These are phyloP conservation scores for Rhinoderma darwinii DNA, from an alignment of 2,113 vertebrate species.

Conservation along the genomic window DNA sequence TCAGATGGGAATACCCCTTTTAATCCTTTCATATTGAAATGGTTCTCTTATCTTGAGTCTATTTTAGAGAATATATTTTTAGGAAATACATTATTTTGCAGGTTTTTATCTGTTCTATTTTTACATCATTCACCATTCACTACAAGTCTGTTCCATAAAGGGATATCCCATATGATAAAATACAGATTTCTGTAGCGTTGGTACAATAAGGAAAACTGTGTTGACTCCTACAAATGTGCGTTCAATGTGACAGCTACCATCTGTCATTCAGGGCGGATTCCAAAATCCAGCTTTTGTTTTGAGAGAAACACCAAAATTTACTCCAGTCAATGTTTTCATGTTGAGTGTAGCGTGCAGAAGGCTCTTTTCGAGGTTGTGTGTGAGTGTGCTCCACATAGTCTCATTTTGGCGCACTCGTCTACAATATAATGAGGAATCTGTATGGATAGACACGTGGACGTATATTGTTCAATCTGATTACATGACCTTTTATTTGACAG, in stretches of 20 bases:
- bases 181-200: not conserved
- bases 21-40: too few species aligned
- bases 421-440: not conserved
- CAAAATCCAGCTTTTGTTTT: constrained; percentile 39
- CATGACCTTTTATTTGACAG: constrained; percentile 22
- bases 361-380: not conserved
- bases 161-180: not conserved
- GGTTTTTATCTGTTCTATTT: too few species aligned
- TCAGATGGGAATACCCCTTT: too few species aligned
- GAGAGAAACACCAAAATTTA: constrained; percentile 21
- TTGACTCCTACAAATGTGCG: constrained; percentile 6
- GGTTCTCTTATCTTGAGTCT: too few species aligned
- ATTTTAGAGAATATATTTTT: too few species aligned
- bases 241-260: constrained; percentile 18
- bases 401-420: not conserved
- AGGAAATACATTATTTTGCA: too few species aligned
- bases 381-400: not conserved
- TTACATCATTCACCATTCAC: not conserved
- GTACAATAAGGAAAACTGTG: constrained; percentile 1
- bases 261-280: constrained; percentile 19
- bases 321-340: not conserved
- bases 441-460: not conserved
- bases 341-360: not conserved
- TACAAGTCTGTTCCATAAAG: not conserved
- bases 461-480: not conserved